Base-by-base conservation (phyloP, 1,140 invertebrate species). In the Arctopsyche grandis region DNA sequence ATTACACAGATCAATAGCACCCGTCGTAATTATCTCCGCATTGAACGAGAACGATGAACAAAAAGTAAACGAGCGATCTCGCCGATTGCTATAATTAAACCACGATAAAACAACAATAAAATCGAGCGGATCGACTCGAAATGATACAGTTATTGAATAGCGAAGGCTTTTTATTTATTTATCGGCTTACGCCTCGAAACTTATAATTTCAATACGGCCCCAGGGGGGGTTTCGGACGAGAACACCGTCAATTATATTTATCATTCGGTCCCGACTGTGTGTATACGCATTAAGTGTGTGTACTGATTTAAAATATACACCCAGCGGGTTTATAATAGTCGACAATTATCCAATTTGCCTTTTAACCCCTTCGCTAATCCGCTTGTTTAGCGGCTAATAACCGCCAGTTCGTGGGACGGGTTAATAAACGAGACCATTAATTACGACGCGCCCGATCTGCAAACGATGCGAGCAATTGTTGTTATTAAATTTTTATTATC, bases 311-410 rank as follows among this genome's bases (percentile, higher is more conserved):
- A 29, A 70, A 38, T 10, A n/a, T 43, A 52, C 46, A 43, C 38
- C 70, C 29, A 9, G 69, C 69, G 69, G n/a, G 5, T 56, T 16
- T 16, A 16, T 76, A 76, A 76, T 76, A 76, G 74, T 76, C 24
- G 74, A 63, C 74, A 76, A 76, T 76, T 76, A 76, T 76, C 74
- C 74, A 76, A 76, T 76, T 76, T 74, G 71, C 43, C 21, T 74
- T 48, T 73, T 75, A 75, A 60, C 70, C 70, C 70, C 38, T 46
- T 74, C 70, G 70, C 46, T 70, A 70, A 70, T 70, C 69, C 29
- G 26, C 21, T 26, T 70, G 26, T 70, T 66, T 70, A 26, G 69
- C 24, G 71, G 3, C 16, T 52, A 52, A 52, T 52, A 52, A 26
- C 19, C 60, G 60, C 60, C 24, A 38, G 29, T 38, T 38, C 29